phyloP scores from a whole-genome alignment of 2,113 vertebrate species.

The Festucalex cinctus region DNA sequence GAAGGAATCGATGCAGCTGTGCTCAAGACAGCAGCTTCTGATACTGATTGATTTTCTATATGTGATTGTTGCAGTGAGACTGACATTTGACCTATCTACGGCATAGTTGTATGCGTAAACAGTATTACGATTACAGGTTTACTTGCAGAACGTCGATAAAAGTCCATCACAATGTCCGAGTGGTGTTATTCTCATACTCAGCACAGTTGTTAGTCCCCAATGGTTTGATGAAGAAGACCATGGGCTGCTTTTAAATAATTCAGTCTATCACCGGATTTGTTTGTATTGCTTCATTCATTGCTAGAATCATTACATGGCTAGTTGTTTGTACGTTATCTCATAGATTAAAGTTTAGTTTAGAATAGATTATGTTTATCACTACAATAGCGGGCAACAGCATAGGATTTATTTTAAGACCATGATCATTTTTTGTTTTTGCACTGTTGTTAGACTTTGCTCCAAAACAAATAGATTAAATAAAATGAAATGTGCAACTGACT shows the following conservation, averaged over 20 bases:
- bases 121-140: constrained; percentile 34
- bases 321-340: neutral
- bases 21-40: constrained; percentile 37
- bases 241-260: constrained; percentile 7
- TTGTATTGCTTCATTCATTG: neutral
- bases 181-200: constrained; percentile 19
- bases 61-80: constrained; percentile 13
- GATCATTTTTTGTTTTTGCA: too few relatives aligned
- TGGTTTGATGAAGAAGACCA: constrained; percentile 26
- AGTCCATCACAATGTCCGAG: constrained; percentile 28
- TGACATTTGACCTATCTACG: constrained; percentile 19
- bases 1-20: constrained; percentile 46
- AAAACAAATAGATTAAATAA: too few relatives aligned
- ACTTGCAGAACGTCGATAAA: constrained; percentile 19
- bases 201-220: constrained; percentile 24
- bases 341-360: neutral
- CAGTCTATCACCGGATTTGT: neutral
- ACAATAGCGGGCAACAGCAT: constrained; percentile 24
- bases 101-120: constrained; percentile 20
- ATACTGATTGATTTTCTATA: constrained; percentile 45
- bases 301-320: neutral
- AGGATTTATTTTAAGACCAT: constrained; percentile 24
- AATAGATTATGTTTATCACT: constrained; percentile 14
- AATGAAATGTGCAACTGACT: constrained; percentile 6
- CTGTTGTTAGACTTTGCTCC: too few relatives aligned